Base-by-base conservation (phyloP, 2,797 vertebrate species). In the Acanthurus tractus region DNA sequence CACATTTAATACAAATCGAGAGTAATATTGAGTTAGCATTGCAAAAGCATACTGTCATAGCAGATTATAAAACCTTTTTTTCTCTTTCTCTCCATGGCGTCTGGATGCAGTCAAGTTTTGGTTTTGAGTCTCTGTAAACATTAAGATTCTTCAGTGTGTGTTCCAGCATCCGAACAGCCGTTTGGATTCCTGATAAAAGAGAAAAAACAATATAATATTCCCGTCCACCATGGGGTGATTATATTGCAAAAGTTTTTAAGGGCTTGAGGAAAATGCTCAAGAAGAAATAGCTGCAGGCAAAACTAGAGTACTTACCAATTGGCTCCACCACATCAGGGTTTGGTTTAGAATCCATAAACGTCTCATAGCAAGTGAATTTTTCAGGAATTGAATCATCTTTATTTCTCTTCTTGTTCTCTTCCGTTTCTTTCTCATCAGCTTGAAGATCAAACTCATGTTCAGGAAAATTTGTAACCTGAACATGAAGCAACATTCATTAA, bases 111-210 rank as follows among this genome's bases (percentile, higher is more conserved):
- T 95, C 90, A 65, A 92, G 87, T 44, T 81, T 92, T 73, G 95
- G 91, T 87, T 92, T 95, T 0, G 94, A 81, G 59, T 95, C 94
- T 78, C 82, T 86, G 76, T 91, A 94, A 55, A 96, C 77, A 17
- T 92, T 91, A 0, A 96, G 95, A 77, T 94, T 95, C 74, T 92
- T 96, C 61, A 97, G 94, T 25, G 90, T 85, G 63, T 89, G 76
- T 71, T 95, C 91, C 84, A 97, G 90, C 12, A 93, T 96, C 81
- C 84, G 92, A 13, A 95, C 83, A 0, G 96, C 95, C 65, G 96
- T 94, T 81, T 96, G 96, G 74, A 97, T 97, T 87, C 97, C 97
- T 98, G 87, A 44, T 45, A 63, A 58, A 66, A 52, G 68, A 63
- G 13, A 79, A 48, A 74, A 18, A 81, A 45, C 62, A 66, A 52